Base-by-base conservation (phyloP, 2,113 vertebrate genomes). In the Pungitius pungitius region DNA sequence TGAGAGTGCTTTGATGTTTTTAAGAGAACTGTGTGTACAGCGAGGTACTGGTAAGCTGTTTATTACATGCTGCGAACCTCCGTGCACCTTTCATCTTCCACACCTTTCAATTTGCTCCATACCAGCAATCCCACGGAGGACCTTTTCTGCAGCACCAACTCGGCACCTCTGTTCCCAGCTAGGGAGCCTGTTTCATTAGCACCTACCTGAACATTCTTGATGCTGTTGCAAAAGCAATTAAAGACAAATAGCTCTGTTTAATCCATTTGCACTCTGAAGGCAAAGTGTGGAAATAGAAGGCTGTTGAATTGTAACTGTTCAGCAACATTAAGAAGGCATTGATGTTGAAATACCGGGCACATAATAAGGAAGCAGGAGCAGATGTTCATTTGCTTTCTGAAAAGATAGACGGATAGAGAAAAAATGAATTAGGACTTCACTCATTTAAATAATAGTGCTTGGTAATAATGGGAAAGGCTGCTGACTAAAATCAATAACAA, bases 111-210 rank as follows among this genome's bases (percentile, higher is more conserved):
- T 82, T 61, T 60, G 60, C 71, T 10, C 22, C 62, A 35, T 69
- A 60, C 60, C 70, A 61, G 51, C 6, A 54, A 84, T 85, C 80
- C 79, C 89, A 73, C 69, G 51, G 74, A 75, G 77, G 56, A 42
- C 58, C 63, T 75, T 30, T 74, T 71, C 58, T 69, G 43, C 42
- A 71, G 75, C 76, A 85, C 61, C 69, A 62, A 83, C 83, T 71
- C 77, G 67, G 42, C 85, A 81, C 81, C 76, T 83, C 76, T 70
- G 42, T 51, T 73, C 55, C 61, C 73, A 86, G 65, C 72, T 15
- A 58, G 2, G 51, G 67, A 65, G 58, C 30, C 52, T 76, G 78
- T 88, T 81, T 85, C 84, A 90, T 88, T 90, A 79, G 47, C 86
- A 87, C 86, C 84, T 85, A 71, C 57, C 63, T 39, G 59, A 72